A percentile compares a stretch with the other conserved stretches of the same genome.
Conservation (phyloP, 2,113 vertebrate species). For the Stictonetta naevosa region DNA sequence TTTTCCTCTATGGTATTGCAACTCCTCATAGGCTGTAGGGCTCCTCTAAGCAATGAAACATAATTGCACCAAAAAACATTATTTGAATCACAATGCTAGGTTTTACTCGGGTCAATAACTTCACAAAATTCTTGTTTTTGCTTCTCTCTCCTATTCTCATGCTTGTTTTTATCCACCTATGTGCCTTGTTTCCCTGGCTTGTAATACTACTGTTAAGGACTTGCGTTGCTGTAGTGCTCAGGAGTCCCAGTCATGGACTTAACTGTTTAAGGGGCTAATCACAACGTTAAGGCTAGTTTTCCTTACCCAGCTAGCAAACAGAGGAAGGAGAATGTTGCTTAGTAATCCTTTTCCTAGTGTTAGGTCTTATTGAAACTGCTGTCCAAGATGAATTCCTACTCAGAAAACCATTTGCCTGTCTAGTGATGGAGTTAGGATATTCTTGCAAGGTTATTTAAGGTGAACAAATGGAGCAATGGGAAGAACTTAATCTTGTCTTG, state of each 20-base stretch:
- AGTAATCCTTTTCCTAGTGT: not conserved
- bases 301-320: not conserved
- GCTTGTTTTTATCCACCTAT: not conserved
- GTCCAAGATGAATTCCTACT: not conserved
- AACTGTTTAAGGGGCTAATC: not conserved
- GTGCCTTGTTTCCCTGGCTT: not conserved
- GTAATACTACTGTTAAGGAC: not conserved
- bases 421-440: not conserved
- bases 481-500: not conserved
- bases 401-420: not conserved
- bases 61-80: slow-evolving; percentile 17
- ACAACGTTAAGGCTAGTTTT: not conserved
- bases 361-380: not conserved
- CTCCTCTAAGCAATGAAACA: slow-evolving; percentile 51
- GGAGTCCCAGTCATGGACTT: not conserved
- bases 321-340: not conserved
- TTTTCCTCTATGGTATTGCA: slow-evolving; percentile 27
- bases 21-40: slow-evolving; percentile 30
- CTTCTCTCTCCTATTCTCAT: not conserved
- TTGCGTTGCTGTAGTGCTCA: not conserved
- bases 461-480: not conserved
- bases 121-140: not conserved
- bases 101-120: slow-evolving; percentile 33
- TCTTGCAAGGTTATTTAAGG: not conserved
- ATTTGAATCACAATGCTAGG: not conserved